Percentiles rank a stretch among this genome's conserved stretches.
phyloP scores from a whole-genome alignment of 2,797 vertebrate genomes.

The Mus spretus region DNA sequence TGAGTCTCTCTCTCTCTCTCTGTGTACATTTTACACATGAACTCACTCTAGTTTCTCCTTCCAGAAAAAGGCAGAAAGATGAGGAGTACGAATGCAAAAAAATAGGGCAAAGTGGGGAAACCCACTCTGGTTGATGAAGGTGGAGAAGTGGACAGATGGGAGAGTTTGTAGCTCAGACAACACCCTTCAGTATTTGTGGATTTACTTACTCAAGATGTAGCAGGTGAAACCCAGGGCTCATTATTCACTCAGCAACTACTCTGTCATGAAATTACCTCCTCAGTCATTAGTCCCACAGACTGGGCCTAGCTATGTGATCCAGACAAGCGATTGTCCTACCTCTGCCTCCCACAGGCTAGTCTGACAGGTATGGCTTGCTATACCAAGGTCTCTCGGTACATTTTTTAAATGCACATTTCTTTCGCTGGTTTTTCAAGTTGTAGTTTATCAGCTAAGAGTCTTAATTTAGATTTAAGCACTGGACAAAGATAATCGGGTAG shows the following conservation, averaged over 20 bases:
- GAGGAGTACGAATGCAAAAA: neutral
- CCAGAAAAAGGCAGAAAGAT: neutral
- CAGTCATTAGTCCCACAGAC: neutral
- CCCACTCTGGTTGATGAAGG: neutral
- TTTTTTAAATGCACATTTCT: neutral
- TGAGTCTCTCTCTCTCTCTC: neutral
- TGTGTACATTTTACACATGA: neutral
- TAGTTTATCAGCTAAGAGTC: neutral
- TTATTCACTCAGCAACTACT: neutral
- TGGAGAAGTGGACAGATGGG: too few relatives aligned
- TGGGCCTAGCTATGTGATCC: neutral
- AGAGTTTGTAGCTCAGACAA: neutral
- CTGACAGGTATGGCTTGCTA: neutral
- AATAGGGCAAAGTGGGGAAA: neutral
- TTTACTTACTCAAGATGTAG: neutral
- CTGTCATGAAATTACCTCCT: too few relatives aligned
- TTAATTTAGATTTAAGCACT: neutral
- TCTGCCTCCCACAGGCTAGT: neutral
- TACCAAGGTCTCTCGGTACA: neutral
- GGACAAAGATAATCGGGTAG: too few relatives aligned
- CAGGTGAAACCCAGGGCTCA: too few relatives aligned
- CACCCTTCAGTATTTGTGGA: neutral
- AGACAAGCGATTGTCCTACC: neutral
- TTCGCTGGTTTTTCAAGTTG: neutral
- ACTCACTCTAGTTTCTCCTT: neutral